A percentile compares a stretch with the other conserved stretches of the same genome.
Conservation (phyloP, 37 sponge, comb jelly and placozoan genomes). For the Dysidea cf. avara region DNA sequence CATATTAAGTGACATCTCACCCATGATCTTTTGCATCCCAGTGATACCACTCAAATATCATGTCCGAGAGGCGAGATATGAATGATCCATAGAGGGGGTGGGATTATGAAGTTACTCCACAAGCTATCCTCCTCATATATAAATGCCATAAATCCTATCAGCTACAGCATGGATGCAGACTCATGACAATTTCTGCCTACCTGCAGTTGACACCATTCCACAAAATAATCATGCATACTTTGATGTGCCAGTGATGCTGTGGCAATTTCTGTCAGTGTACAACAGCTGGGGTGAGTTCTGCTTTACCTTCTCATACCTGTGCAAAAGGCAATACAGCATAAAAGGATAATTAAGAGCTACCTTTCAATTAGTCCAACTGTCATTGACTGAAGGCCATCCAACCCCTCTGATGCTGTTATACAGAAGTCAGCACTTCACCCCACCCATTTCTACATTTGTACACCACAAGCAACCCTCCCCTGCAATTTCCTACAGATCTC, state of each 20-base stretch:
- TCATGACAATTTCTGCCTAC: no score
- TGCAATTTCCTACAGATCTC: slow-evolving; percentile 49
- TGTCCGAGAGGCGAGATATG: slow-evolving; percentile 30
- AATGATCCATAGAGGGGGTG: slow-evolving; percentile 49
- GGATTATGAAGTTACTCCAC: slow-evolving; percentile 20
- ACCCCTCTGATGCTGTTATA: no score
- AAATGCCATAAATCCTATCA: no score
- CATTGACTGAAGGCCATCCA: no score
- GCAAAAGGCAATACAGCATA: no score
- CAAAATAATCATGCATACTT: no score
- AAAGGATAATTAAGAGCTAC: no score
- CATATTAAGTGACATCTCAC: no score
- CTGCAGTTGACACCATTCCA: no score
- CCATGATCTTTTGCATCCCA: no score
- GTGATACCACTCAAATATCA: slow-evolving; percentile 51
- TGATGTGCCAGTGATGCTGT: background rate
- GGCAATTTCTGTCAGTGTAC: slow-evolving; percentile 54
- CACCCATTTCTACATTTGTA: slow-evolving; percentile 56
- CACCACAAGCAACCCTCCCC: slow-evolving; percentile 35
- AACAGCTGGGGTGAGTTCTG: slow-evolving; percentile 4
- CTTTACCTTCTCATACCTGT: slow-evolving; percentile 8
- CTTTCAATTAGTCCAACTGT: slow-evolving; percentile 39
- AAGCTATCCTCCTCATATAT: slow-evolving; percentile 43
- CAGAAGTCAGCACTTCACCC: no score
- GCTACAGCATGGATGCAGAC: no score